Base-by-base conservation (phyloP, 2,888 invertebrate species). In the Nemurella pictetii region DNA sequence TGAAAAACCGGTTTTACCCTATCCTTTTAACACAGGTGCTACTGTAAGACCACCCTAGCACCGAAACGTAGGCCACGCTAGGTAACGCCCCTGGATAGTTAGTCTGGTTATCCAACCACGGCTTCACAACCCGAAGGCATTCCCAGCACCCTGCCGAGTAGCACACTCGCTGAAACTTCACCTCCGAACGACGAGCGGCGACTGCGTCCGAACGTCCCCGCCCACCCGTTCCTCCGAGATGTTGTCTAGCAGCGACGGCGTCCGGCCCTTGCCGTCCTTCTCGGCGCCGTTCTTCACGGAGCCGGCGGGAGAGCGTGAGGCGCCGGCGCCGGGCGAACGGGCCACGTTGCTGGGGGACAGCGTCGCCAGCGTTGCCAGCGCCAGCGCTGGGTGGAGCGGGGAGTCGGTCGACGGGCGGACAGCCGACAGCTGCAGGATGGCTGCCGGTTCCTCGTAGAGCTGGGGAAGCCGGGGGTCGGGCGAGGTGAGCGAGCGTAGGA, bases 391-490 rank as follows among this genome's bases (percentile, higher is more conserved):
- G 55, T 55, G 55, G 55, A 20, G 55, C 15, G 55, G 55, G 55
- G 55, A 55, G 29, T 35, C 2, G n/a, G 2, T 26, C 20, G 9
- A 20, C 80, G n/a, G 36, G n/a, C 1, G 36, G n/a, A 12, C 26
- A 35, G 80, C 27, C 15, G 82, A 9, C 72, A 85, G 36, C 81
- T 87, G 86, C 28, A 90, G 86, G 86, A 91, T 89, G 82, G 86
- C 87, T 85, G 88, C 87, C 75, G 90, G 90, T 87, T 91, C 90
- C 84, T 89, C 88, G 85, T 90, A 90, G 82, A 91, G 88, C 90
- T 91, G 86, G 82, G 73, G 32, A 55, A n/a, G n/a, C n/a, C n/a
- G n/a, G n/a, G n/a, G n/a, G n/a, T n/a, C n/a, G n/a, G n/a, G n/a
- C n/a, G n/a, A n/a, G n/a, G n/a, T n/a, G n/a, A n/a, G n/a, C 27